Evolutionary conservation across 2,797 vertebrate species (phyloP), one percentile per base, ranked within the genome.

Genomic region (Etheostoma perlongum): DNA sequence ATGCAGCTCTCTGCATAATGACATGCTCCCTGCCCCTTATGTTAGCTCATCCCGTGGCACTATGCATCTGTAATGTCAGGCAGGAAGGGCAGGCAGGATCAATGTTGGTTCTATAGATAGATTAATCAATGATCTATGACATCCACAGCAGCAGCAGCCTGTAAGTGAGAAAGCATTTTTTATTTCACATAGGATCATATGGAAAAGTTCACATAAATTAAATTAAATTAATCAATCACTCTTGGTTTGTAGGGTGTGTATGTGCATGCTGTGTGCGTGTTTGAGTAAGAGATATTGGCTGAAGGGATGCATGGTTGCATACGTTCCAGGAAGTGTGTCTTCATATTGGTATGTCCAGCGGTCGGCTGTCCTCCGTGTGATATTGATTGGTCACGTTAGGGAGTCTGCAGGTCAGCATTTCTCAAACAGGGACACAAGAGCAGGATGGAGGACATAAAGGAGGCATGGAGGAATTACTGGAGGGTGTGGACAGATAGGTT

Each of bases 31-130:
- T 89, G 70, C 74, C 76, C 76, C 71, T 79, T 60, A 2, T 78
- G 76, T 76, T 81, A 66, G 76, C 72, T 83, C 85, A 76, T 85
- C 81, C 73, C 51, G 12, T 7, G 44, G 82, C 63, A 23, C 74
- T 55, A 44, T 89, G 86, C 89, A 85, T 92, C 84, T 49, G 46
- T 91, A 90, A 93, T 89, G 89, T 91, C 82, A 81, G 67, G 58
- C 82, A 85, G 84, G 83, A 94, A 93, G 91, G 91, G 82, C 91
- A 79, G 59, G 80, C 73, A 67, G 76, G 85, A 94, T 93, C 92
- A 87, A 90, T 92, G 88, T 79, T 80, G 80, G 76, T 77, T 87
- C 91, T 91, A 91, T 91, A 94, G 85, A 93, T 93, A 93, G 91
- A 93, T 85, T 76, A 81, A 77, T 81, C 67, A 8, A 87, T 92